Conservation (phyloP, 2,888 invertebrate genomes). For the Vannuccia rotundouncinata region DNA sequence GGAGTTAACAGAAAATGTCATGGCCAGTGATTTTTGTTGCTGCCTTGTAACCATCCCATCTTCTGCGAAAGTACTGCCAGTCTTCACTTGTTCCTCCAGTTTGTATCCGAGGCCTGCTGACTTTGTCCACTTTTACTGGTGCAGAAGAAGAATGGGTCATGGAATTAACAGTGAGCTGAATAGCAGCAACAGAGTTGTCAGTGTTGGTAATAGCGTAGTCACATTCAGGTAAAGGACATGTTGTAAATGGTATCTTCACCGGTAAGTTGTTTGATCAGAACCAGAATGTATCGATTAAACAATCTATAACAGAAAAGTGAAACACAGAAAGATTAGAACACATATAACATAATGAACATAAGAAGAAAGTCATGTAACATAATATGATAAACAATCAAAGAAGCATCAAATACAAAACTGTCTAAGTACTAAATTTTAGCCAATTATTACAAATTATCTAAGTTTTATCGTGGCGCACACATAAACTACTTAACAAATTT, state of each 20-base stretch:
- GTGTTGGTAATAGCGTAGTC: neutral
- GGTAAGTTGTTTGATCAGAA: neutral
- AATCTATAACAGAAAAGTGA: no score
- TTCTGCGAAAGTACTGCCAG: neutral
- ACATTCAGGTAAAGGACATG: neutral
- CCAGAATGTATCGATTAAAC: neutral
- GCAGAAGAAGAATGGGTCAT: neutral
- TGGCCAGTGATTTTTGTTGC: neutral
- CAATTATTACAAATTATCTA: no score
- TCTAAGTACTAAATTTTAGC: no score
- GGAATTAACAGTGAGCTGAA: neutral
- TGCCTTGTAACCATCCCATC: neutral
- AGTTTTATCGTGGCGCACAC: no score
- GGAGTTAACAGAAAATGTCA: neutral
- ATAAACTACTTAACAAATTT: no score
- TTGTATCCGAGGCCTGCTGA: neutral
- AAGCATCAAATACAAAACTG: no score
- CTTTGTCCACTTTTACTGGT: neutral
- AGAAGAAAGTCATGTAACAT: no score
- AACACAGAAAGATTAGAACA: no score
- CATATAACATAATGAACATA: no score
- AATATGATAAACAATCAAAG: no score
- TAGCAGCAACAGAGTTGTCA: neutral
- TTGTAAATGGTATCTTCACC: neutral
- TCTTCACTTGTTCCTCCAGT: constrained; percentile 2